Evolutionary conservation across 2,888 invertebrate genomes (phyloP).

Genomic region (Belgica antarctica): DNA sequence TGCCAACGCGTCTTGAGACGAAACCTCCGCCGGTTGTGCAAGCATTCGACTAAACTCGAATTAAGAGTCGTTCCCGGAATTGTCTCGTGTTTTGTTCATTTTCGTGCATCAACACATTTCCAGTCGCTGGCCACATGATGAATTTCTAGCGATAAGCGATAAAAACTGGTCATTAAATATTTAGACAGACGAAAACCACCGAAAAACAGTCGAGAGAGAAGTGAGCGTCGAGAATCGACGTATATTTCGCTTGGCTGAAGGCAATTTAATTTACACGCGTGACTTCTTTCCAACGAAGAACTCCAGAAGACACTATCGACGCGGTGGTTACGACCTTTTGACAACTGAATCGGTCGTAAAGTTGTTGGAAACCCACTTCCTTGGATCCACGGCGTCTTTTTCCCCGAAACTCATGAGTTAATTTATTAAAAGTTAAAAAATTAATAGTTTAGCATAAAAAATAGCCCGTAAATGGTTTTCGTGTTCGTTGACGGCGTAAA

Average conservation of each 20-base stretch:
- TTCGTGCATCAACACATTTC: constrained; percentile 2
- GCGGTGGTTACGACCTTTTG: not conserved
- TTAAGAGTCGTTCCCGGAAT: constrained; percentile 23
- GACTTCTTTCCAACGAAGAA: constrained; percentile 25
- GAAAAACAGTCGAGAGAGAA: constrained; percentile 4
- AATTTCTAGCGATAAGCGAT: constrained; percentile 19
- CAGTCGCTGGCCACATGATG: not conserved
- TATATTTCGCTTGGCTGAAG: constrained; percentile 23
- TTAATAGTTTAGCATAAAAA: too few species aligned
- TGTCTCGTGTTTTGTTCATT: not conserved
- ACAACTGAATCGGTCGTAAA: not conserved
- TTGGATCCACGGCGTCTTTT: too few species aligned
- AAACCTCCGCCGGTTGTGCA: too few species aligned
- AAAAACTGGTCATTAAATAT: constrained; percentile 28
- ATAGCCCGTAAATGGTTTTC: too few species aligned
- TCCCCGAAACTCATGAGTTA: too few species aligned
- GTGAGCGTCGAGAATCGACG: too few species aligned
- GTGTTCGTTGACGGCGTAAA: not conserved
- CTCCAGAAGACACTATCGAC: not conserved
- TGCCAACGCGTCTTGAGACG: too few species aligned
- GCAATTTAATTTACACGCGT: constrained; percentile 42
- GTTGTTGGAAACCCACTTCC: not conserved
- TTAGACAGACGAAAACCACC: not conserved
- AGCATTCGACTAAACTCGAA: not conserved
- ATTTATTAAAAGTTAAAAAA: too few species aligned